Base-by-base conservation (phyloP, 1,140 invertebrate species). In the Dreissena rostriformis region DNA sequence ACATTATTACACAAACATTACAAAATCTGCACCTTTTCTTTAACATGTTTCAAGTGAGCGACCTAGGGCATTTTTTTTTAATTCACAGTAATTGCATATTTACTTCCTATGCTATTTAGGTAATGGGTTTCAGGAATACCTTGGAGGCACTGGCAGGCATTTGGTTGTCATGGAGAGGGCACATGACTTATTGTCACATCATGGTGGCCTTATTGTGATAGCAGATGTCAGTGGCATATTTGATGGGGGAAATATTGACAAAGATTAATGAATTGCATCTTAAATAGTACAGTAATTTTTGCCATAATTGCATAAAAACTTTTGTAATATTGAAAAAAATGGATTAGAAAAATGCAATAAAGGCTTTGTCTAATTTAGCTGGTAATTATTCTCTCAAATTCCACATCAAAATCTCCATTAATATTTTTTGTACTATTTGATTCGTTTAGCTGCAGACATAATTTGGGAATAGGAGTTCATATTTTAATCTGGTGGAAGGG, bases 401-500 rank as follows among this genome's bases (percentile, higher is more conserved):
- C 57, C 57, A 55, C 24, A 71, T 79, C 65, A 67, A 79, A 71
- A 53, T 39, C 22, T 79, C 65, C 77, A 79, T 79, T 79, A 79
- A 67, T 71, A 67, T 79, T 79, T 79, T 79, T 79, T 79, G 70
- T 70, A 79, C 70, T 79, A 79, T 79, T 79, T 79, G 68, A 79
- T 79, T 68, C 51, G 55, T 51, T 79, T 28, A 70, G 68, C 29
- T 51, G 63, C 51, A 74, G 80, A 74, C 80, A 82, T 65, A 75
- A 82, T 74, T 82, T 67, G 80, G 80, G 72, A 75, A 82, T 82
- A 82, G 70, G 57, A 24, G 52, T 53, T 67, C 68, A 82, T 68
- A 73, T 82, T 82, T 82, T 82, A 82, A 82, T 82, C 80, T 75
- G 55, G 57, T 66, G 70, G 57, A 65, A 82, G 66, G 66, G 80